Conservation (phyloP, 1,140 invertebrate genomes). For the Hylyphantes graminicola region DNA sequence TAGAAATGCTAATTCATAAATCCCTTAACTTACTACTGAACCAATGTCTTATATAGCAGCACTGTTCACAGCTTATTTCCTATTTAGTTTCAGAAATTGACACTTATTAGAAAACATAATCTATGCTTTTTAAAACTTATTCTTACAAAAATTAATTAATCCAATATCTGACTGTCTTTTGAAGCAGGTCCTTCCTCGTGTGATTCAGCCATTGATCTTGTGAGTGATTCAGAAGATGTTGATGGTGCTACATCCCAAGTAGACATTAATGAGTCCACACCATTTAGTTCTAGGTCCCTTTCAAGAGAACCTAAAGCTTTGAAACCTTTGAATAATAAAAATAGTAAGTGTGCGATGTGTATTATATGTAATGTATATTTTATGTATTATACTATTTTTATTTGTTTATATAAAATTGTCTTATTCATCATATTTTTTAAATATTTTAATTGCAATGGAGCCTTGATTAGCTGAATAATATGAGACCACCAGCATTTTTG, state of each 20-base stretch:
- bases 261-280: not conserved
- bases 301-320: not conserved
- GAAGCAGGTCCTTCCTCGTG: not conserved
- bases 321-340: not conserved
- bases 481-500: not conserved
- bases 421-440: not conserved
- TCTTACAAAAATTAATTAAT: not conserved
- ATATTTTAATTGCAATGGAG: not conserved
- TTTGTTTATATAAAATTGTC: not conserved
- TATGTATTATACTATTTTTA: too few species aligned
- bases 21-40: too few species aligned
- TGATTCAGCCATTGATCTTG: not conserved
- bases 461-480: not conserved
- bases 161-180: not conserved
- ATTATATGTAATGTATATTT: too few species aligned
- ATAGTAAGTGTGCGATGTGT: not conserved
- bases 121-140: not conserved
- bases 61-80: too few species aligned
- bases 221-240: constrained; percentile 9
- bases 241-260: not conserved
- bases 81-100: too few species aligned
- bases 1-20: too few species aligned
- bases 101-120: not conserved
- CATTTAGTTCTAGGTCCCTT: not conserved
- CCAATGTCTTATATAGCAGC: too few species aligned